Evolutionary conservation across 2,113 vertebrate species (phyloP), one percentile per base, ranked within the genome.

Genomic region (Todiramphus chloris): DNA sequence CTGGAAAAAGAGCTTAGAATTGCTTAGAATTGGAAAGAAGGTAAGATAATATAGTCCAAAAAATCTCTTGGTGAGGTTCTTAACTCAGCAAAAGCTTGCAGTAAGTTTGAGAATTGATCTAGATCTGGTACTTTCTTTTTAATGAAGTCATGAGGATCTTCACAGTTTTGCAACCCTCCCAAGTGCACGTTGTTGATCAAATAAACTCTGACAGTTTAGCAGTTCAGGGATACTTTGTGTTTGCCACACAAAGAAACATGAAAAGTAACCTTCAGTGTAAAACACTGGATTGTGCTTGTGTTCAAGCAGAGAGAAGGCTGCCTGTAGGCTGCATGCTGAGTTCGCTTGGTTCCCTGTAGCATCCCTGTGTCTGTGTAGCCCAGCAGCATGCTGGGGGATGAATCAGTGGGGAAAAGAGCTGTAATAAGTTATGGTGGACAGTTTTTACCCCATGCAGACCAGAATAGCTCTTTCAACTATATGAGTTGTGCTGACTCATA

Each of bases 401-500:
- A 94, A 21, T 80, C 72, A 33, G 41, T 23, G 14, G 12, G 56
- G 41, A 83, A 41, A 55, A 74, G 56, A 84, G 48, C 51, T 67
- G 56, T 82, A 63, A 81, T 8, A 70, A 16, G 7, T 69, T 77
- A 30, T 62, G 28, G 59, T 67, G n/a, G 46, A n/a, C 59, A 43
- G 1, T 64, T 76, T 90, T 46, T 82, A 76, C 68, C 30, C 20
- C 7, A 3, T 51, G 23, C n/a, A 59, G 58, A 59, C 30, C 68
- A 77, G 33, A 58, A 66, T 27, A 73, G 21, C 27, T 85, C 53
- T 58, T 70, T 80, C 35, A n/a, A 24, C 25, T 85, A 1, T 69
- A 82, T 70, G 30, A 81, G 69, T 72, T 80, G 15, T 27, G 17
- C 24, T 95, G 88, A 74, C 83, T 95, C 62, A 56, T 63, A 75